Base-by-base conservation (phyloP, 2,888 invertebrate genomes). In the Venustoraphidia nigricollis region DNA sequence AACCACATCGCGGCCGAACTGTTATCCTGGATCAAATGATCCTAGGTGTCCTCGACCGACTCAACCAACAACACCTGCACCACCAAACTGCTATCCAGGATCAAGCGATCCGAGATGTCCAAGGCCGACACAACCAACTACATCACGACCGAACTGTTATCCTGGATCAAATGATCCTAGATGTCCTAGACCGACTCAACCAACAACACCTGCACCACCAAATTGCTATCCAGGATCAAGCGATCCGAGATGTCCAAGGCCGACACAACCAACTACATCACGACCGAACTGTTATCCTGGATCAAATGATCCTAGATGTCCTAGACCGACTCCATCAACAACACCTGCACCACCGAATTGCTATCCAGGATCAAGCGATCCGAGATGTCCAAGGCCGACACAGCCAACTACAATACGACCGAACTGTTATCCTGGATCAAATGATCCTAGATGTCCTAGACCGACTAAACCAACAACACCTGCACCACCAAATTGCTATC, bases 11-110 rank as follows among this genome's bases (percentile, higher is more conserved):
- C n/a, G 37, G 10, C 56, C 58, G 5, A 55, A 59, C 36, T 66
- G 66, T 44, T 64, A 58, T 46, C 64, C 66, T 1, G 66, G 66
- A 11, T 60, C 56, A 1, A 50, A 39, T 11, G 58, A 59, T 49
- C 56, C 59, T 8, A 50, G 57, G 36, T 58, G 59, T 48, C 55
- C 55, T n/a, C 49, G 40, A 5, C 47, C 56, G 4, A 55, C 56
- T 2, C 49, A 54, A 8, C 37, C 53, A 2, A 47, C 56, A 6
- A 55, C 56, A 3, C 49, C 54, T 8, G 34, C 53, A 3, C 54
- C 52, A 35, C 58, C 57, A 11, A 48, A 45, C 6, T 62, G 61
- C 48, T 58, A 54, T 41, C 61, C 60, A 6, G 60, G 61, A 36
- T 56, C 57, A n/a, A 53, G 46, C 9, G 56, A 57, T 49, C 56